Base-by-base conservation (phyloP, 2,113 vertebrate species). In the Neofelis nebulosa region DNA sequence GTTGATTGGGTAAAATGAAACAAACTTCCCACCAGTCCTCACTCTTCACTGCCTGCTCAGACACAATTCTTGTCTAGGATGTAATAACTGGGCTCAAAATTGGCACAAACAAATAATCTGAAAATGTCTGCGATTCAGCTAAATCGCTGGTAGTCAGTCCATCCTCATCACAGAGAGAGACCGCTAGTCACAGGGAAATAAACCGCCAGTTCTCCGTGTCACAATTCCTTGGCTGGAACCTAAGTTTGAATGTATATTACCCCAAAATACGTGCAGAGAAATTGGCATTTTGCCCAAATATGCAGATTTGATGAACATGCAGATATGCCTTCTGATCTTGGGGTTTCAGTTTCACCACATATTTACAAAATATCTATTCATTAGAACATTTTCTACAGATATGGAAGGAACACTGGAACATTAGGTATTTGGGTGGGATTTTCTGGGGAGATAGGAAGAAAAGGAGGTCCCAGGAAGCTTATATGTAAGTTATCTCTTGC, bases 1-100 rank as follows among this genome's bases (percentile, higher is more conserved):
- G 86, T 73, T 97, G 97, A 97, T 92, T 95, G 94, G 95, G 71
- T 92, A 85, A 94, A 97, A 96, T 78, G 95, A 95, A 94, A 92
- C 92, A 90, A 95, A 94, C 94, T 97, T 55, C 69, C 80, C 86
- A 52, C 50, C 91, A 94, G 80, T 85, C 63, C 92, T 84, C 41
- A 57, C 74, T 94, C 92, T 94, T 88, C 81, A 84, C 83, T 84
- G 96, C 69, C 97, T 96, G 68, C 92, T 97, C 96, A 98, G 95
- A 97, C 96, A 91, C 82, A 88, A 94, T 97, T 97, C 92, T 97
- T 97, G 65, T 85, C 84, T 90, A 84, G 45, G 73, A 96, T 88
- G n/a, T 27, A 74, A 81, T 82, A 93, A 74, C n/a, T 45, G 55
- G 71, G 21, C 82, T 95, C 61, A 80, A 94, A 98, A 92, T 41